Evolutionary conservation across 2,113 vertebrate species (phyloP), one percentile per base, ranked within the genome.

Genomic region (Triplophysa tibetana): DNA sequence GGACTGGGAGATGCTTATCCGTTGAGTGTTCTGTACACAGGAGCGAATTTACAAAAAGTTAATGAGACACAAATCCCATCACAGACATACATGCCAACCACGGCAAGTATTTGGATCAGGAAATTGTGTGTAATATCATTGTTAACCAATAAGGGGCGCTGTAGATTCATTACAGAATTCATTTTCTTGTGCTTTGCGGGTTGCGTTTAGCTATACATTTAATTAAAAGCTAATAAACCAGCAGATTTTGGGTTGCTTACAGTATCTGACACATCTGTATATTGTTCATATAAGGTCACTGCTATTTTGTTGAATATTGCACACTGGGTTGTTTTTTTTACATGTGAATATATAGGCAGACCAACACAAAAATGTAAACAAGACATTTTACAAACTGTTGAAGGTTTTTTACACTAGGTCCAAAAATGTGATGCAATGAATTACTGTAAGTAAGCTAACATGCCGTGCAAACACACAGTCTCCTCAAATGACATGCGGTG

Each of bases 1-100:
- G 79, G 95, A 88, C 86, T 98, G 97, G 86, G 96, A 98, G 85
- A 94, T 97, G 90, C 90, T 96, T 92, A 98, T 95, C 93, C 97
- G 94, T 52, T 99, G 98, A 82, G 95, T 91, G 70, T 95, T 97
- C 96, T 98, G 92, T 12, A 90, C 83, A 89, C 81, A 89, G 66
- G 17, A 80, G 69, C 61, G 75, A 79, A 24, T 38, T 38, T 17
- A 82, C 13, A 77, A 74, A 78, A 50, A 50, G 10, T 29, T 70
- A 75, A 64, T 82, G 14, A 80, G 13, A 23, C 5, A 2, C 60
- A 68, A 33, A 73, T 24, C 19, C 73, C 11, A n/a, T 45, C 38
- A 66, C 19, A 66, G 10, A 68, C 69, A 52, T 1, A 8, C 52
- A 76, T 43, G 21, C 60, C 43, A 48, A 52, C 21, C 21, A 68